These are phyloP conservation scores for Dendrolimus houi DNA, from an alignment of 2,888 invertebrate genomes.

Conservation along the genomic window DNA sequence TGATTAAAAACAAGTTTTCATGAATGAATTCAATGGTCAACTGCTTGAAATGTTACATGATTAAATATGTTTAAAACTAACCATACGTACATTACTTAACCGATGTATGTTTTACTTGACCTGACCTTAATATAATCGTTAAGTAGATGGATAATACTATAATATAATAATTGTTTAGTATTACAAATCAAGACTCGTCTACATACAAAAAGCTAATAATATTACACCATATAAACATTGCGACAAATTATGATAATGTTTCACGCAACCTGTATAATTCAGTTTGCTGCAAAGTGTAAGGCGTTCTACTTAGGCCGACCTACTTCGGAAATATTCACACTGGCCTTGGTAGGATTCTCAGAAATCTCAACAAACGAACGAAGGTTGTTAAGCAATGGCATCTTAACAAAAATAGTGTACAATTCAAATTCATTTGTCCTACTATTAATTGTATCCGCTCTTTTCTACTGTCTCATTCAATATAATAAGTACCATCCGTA, in stretches of 20 bases:
- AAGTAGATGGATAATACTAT: too few relatives aligned
- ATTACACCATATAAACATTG: too few relatives aligned
- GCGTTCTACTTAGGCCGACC: constrained; percentile 40
- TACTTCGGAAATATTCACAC: constrained; percentile 45
- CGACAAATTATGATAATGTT: constrained; percentile 13
- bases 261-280: constrained; percentile 35
- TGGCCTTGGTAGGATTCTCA: constrained; percentile 38
- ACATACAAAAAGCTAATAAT: too few relatives aligned
- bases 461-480: constrained; percentile 1
- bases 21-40: not conserved
- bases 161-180: too few relatives aligned
- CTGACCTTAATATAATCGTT: too few relatives aligned
- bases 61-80: not conserved
- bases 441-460: constrained; percentile 11
- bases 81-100: too few relatives aligned
- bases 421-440: not conserved
- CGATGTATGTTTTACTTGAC: too few relatives aligned
- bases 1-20: not conserved
- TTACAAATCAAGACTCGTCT: too few relatives aligned
- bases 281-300: constrained; percentile 28
- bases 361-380: constrained; percentile 31
- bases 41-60: not conserved
- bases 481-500: constrained; percentile 32
- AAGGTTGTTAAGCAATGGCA: constrained; percentile 8
- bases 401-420: constrained; percentile 11